Conservation (phyloP, 2,888 invertebrate genomes). For the Exephanes ischioxanthus region DNA sequence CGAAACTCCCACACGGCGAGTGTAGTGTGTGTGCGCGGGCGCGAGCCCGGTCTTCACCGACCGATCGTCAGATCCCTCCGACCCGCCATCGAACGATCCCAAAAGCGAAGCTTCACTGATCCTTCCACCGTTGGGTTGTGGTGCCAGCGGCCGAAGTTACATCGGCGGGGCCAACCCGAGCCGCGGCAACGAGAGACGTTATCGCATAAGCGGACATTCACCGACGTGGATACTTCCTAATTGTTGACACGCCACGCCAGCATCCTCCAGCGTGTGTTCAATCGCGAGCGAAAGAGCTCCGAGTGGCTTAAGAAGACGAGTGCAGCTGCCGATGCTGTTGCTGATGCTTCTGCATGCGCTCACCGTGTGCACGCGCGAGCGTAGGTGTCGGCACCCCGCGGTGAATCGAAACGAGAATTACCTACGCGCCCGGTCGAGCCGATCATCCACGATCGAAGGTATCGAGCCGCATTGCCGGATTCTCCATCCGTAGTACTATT, state of each 20-base stretch:
- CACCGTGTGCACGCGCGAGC: conserved; percentile 38
- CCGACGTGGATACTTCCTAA: conserved; percentile 81
- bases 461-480: not conserved
- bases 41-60: conserved; percentile 52
- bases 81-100: conserved; percentile 67
- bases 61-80: conserved; percentile 63
- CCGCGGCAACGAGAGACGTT: conserved; percentile 73
- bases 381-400: conserved; percentile 67
- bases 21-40: conserved; percentile 28
- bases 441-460: conserved; percentile 37
- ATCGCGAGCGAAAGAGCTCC: conserved; percentile 28
- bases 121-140: conserved; percentile 27
- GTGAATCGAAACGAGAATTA: conserved; percentile 67
- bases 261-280: conserved; percentile 21
- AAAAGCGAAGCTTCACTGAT: conserved; percentile 70
- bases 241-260: conserved; percentile 79
- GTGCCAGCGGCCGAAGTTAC: conserved; percentile 22
- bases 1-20: conserved; percentile 80
- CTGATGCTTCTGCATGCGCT: conserved; percentile 25
- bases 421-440: conserved; percentile 24
- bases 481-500: not conserved
- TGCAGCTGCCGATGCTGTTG: conserved; percentile 45
- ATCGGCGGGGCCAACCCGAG: conserved; percentile 26
- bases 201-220: conserved; percentile 78
- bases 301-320: conserved; percentile 41